Percentiles rank a stretch among this genome's conserved stretches.
phyloP scores from a whole-genome alignment of 1,140 invertebrate genomes.

The Cyclargus thomasi region DNA sequence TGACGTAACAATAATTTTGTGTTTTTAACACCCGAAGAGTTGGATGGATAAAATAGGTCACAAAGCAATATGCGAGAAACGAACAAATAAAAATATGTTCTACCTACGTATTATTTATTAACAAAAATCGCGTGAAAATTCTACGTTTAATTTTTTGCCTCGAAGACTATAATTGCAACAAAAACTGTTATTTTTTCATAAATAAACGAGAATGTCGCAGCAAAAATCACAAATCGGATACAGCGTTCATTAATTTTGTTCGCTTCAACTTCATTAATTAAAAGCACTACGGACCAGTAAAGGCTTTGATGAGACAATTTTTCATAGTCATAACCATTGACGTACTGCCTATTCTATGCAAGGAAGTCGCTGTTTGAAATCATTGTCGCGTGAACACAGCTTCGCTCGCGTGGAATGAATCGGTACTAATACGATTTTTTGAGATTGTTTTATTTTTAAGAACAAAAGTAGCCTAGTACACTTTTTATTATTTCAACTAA shows the following conservation, averaged over 20 bases:
- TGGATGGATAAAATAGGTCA: no score
- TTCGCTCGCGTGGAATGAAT: no score
- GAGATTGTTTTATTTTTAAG: no score
- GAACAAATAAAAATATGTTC: no score
- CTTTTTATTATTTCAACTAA: no score
- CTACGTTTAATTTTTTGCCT: neutral
- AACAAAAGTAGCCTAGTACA: no score
- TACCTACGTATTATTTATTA: no score
- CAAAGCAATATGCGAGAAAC: no score
- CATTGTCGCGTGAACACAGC: no score
- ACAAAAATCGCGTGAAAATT: neutral
- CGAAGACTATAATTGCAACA: neutral
- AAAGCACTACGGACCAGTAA: slow-evolving; percentile 40
- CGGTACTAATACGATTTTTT: no score
- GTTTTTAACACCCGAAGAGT: no score
- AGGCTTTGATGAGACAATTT: slow-evolving; percentile 19
- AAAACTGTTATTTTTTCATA: neutral
- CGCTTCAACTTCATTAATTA: slow-evolving; percentile 40
- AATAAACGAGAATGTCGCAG: neutral
- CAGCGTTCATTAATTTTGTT: slow-evolving; percentile 34
- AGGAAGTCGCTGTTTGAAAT: neutral
- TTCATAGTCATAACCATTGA: slow-evolving; percentile 8
- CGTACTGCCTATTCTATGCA: neutral
- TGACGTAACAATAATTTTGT: no score
- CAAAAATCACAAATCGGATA: slow-evolving; percentile 8